Evolutionary conservation across 2,888 invertebrate genomes (phyloP).

Genomic region (Spodoptera picta): DNA sequence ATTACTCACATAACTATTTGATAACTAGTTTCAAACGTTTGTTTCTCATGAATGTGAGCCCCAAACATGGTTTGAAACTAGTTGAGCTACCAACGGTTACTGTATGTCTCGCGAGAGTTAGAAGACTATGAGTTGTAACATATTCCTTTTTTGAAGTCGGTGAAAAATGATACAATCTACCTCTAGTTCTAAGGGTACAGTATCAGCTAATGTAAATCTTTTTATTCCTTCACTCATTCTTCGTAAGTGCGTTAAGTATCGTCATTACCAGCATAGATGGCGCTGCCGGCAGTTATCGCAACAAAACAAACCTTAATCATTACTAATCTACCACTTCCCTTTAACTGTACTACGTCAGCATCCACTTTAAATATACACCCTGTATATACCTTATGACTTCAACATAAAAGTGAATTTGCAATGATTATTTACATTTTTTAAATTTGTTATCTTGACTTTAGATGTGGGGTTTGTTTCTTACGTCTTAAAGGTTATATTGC

Average conservation of each 20-base stretch:
- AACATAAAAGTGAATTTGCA: background rate
- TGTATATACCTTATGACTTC: background rate
- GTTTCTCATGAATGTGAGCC: no score
- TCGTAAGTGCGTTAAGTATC: constrained; percentile 16
- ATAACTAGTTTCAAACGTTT: no score
- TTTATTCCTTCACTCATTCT: constrained; percentile 9
- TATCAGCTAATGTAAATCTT: background rate
- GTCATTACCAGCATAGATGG: constrained; percentile 42
- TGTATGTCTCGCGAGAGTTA: no score
- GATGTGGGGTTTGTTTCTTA: background rate
- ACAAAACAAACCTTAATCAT: constrained; percentile 50
- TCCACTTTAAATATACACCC: constrained; percentile 2
- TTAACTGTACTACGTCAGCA: constrained; percentile 40
- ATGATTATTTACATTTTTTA: background rate
- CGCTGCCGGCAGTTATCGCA: constrained; percentile 37
- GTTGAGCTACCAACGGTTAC: no score
- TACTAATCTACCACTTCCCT: constrained; percentile 55
- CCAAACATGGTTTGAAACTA: no score
- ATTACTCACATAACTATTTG: no score
- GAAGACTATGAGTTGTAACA: no score
- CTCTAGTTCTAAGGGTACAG: no score
- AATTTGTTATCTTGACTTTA: constrained; percentile 1
- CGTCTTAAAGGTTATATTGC: constrained; percentile 8
- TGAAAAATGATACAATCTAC: background rate
- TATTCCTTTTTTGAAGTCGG: no score